Base-by-base conservation (phyloP, 1,140 invertebrate species). In the Zaprionus ghesquierei region DNA sequence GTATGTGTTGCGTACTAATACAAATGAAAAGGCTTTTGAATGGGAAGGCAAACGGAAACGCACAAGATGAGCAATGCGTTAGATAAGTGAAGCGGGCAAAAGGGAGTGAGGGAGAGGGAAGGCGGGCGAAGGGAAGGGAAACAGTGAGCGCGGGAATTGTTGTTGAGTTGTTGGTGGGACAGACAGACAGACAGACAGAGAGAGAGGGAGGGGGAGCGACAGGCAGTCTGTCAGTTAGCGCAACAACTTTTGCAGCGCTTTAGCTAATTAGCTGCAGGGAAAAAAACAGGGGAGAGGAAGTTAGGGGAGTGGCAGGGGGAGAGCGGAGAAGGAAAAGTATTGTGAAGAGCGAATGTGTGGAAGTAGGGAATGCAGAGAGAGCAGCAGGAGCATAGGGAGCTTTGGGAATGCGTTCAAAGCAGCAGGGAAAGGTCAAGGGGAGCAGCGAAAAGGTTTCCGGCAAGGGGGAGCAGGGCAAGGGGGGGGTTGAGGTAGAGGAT, bases 11-110 rank as follows among this genome's bases (percentile, higher is more conserved):
- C 64, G 50, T 70, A 75, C 69, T 70, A 84, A 85, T 85, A 85
- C 81, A 78, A 86, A 87, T 81, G 78, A 78, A 85, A 69, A 65
- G 78, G 63, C 66, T 72, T 65, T 60, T 73, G 35, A 46, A 31
- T 13, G 35, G 8, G 51, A 49, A 51, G 12, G 38, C 35, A 50
- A 69, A 69, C 38, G 70, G 65, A 73, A 61, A 49, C 49, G 64
- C 51, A 49, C 22, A 44, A 73, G 56, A 73, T 69, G 70, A 72
- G 63, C 69, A 68, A 22, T 55, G 51, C 63, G n/a, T 46, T 44
- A 46, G 35, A 66, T 59, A 58, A 66, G 31, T 31, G 46, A 53
- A 23, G 13, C 9, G 13, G 9, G 18, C 8, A 12, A 5, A 18
- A 22, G 18, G 18, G 10, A 41, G 9, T 27, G 13, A 23, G n/a